Evolutionary conservation across 2,113 vertebrate species (phyloP).

Genomic region (Cyprinodon tularosa): DNA sequence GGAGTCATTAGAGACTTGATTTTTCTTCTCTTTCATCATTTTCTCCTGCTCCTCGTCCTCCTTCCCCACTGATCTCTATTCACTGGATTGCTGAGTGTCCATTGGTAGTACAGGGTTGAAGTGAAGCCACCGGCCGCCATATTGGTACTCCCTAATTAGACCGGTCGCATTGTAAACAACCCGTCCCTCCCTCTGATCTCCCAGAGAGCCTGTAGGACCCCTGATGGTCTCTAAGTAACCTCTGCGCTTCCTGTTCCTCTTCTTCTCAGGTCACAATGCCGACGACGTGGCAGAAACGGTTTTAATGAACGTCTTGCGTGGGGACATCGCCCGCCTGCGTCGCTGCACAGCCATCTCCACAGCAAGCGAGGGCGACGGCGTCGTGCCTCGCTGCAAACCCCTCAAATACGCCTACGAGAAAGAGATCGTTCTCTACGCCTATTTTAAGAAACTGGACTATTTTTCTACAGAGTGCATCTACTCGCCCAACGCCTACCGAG

Average conservation of each 20-base stretch:
- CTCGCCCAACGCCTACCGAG: constrained; percentile 89
- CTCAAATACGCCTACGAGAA: constrained; percentile 92
- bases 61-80: too few relatives aligned
- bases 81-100: too few relatives aligned
- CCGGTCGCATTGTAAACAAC: too few relatives aligned
- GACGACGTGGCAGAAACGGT: constrained; percentile 90
- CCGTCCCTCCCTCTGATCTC: too few relatives aligned
- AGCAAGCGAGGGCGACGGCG: constrained; percentile 79
- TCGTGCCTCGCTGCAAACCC: constrained; percentile 88
- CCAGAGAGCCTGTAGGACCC: too few relatives aligned
- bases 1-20: too few relatives aligned
- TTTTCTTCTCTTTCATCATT: too few relatives aligned
- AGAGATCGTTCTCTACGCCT: constrained; percentile 93
- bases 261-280: constrained; percentile 86
- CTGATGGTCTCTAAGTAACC: neutral
- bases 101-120: too few relatives aligned
- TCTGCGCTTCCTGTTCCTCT: too few relatives aligned
- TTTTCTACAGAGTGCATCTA: constrained; percentile 91
- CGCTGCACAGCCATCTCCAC: constrained; percentile 84
- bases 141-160: too few relatives aligned
- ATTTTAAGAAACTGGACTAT: constrained; percentile 90
- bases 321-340: constrained; percentile 84
- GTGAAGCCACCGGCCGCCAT: too few relatives aligned
- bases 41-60: too few relatives aligned
- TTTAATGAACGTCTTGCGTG: constrained; percentile 90